A percentile compares a stretch with the other conserved stretches of the same genome.
phyloP scores from a whole-genome alignment of 1,140 invertebrate species.

The Watersipora subatra region DNA sequence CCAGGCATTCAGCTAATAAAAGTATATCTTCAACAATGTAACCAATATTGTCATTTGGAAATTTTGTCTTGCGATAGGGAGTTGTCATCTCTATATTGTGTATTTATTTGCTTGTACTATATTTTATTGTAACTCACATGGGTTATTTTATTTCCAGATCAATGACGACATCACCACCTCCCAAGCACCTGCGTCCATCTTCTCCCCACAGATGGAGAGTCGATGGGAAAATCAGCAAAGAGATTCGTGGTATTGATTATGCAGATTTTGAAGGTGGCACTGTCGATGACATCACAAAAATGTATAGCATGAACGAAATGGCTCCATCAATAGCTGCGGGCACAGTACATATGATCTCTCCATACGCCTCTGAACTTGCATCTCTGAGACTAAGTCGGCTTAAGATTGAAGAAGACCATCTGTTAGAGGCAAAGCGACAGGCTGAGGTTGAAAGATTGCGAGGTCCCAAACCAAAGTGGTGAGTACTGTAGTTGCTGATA shows the following conservation, averaged over 20 bases:
- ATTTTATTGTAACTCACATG: too few relatives aligned
- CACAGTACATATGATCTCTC: conserved; percentile 16
- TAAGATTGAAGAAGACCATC: conserved; percentile 24
- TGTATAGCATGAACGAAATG: neutral
- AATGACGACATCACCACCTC: neutral
- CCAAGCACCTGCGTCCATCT: neutral
- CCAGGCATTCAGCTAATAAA: too few relatives aligned
- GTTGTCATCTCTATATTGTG: too few relatives aligned
- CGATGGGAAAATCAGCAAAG: neutral
- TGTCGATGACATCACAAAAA: neutral
- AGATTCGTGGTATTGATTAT: neutral
- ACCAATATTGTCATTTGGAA: too few relatives aligned
- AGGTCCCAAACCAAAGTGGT: conserved; percentile 28
- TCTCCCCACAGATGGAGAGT: neutral
- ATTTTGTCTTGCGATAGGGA: too few relatives aligned
- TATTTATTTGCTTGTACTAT: too few relatives aligned
- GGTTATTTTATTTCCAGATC: neutral
- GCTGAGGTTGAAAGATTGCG: conserved; percentile 24
- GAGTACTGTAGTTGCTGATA: conserved; percentile 2
- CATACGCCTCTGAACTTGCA: conserved; percentile 20
- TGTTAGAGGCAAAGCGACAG: conserved; percentile 23
- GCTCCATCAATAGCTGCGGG: neutral
- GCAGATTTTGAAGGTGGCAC: neutral
- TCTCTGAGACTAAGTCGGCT: conserved; percentile 21
- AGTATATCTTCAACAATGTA: too few relatives aligned